Evolutionary conservation across 1,140 invertebrate genomes (phyloP), one percentile per base, ranked within the genome.

Genomic region (Drosophila equinoxialis): DNA sequence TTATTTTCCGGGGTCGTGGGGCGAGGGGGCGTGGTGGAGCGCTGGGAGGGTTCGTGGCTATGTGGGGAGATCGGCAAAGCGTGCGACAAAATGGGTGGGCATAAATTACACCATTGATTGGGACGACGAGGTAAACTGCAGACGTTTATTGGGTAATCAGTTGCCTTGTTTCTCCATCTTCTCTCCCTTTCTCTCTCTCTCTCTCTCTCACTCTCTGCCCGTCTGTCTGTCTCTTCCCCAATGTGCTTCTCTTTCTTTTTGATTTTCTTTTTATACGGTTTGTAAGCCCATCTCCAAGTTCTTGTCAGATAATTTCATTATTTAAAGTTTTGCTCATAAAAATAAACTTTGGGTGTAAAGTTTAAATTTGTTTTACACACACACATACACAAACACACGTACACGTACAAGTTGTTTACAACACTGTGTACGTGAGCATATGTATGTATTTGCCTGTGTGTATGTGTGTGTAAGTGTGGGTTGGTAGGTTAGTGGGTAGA

Each of bases 321-420:
- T 87, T 80, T 87, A 89, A 87, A 87, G 79, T 87, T 87, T 89
- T 74, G 54, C 84, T 83, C 84, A 89, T 87, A 87, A 87, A 89
- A 89, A 87, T 83, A 79, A 89, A 87, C 84, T 89, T 87, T 87
- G 84, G 79, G 84, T 82, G 83, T 87, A 87, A 87, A 87, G 84
- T 89, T 87, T 83, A 87, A 87, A 87, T 87, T 87, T 83, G 84
- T 87, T 87, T 87, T 89, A 77, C 83, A 89, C 80, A 87, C 71
- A 89, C 80, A 65, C 65, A 57, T 64, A 66, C 61, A 57, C 59
- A 61, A 57, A 5, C 20, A 23, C 20, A 23, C 20, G 23, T 6
- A 61, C 55, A 39, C 42, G 5, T 30, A 65, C 54, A 66, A 68
- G 73, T 82, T 83, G 80, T 83, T 79, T 79, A 83, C 81, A 77